These are phyloP conservation scores for Patella pellucida DNA, from an alignment of 2,888 invertebrate genomes.

Conservation along the genomic window DNA sequence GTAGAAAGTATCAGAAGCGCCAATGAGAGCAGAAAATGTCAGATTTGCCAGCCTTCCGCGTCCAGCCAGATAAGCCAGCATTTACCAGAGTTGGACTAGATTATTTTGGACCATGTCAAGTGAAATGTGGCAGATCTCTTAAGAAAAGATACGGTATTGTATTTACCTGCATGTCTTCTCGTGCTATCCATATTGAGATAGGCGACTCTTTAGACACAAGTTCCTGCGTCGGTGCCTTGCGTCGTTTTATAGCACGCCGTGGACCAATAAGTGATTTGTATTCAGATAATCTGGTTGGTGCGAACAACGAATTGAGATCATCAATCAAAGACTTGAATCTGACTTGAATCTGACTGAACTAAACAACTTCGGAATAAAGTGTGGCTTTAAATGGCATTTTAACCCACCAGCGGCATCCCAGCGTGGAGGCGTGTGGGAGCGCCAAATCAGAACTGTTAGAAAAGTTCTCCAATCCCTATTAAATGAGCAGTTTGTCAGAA, in stretches of 20 bases:
- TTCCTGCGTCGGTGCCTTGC: constrained; percentile 26
- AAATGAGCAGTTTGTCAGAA: constrained; percentile 16
- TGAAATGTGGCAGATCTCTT: constrained; percentile 24
- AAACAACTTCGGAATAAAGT: constrained; percentile 19
- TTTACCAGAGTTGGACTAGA: constrained; percentile 27
- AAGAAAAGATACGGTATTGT: constrained; percentile 33
- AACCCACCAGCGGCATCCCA: constrained; percentile 37
- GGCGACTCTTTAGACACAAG: constrained; percentile 16
- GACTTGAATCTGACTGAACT: constrained; percentile 26
- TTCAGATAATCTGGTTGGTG: constrained; percentile 33
- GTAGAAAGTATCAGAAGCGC: not conserved
- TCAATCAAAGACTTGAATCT: constrained; percentile 28
- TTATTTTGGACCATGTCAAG: constrained; percentile 28
- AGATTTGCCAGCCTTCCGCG: not conserved
- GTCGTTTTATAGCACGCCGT: constrained; percentile 27
- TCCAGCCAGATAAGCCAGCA: constrained; percentile 3
- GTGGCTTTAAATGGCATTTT: constrained; percentile 32
- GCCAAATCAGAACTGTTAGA: constrained; percentile 32
- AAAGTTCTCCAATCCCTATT: constrained; percentile 27
- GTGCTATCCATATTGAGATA: constrained; percentile 33
- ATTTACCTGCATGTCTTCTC: constrained; percentile 29
- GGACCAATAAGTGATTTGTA: constrained; percentile 13
- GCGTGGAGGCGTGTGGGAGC: constrained; percentile 38
- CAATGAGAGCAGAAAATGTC: not conserved
- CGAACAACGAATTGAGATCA: constrained; percentile 29